Evolutionary conservation across 2,888 invertebrate species (phyloP).

Genomic region (Drosophila birchii): DNA sequence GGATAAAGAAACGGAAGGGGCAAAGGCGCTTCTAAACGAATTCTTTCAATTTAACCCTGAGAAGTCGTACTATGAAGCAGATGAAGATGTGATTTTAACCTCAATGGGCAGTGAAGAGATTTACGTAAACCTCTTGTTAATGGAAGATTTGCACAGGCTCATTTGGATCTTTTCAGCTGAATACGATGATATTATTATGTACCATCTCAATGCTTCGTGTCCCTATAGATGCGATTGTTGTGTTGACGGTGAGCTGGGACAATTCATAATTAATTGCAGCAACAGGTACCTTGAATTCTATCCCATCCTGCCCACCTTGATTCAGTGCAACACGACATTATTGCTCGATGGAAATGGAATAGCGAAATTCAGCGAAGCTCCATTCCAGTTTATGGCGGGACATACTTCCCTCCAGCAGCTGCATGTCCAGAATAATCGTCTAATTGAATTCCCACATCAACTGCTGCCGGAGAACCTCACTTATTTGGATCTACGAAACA

Average conservation of each 20-base stretch:
- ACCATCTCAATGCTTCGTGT: not conserved
- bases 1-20: not conserved
- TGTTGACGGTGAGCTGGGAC: not conserved
- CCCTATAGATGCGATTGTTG: slow-evolving; percentile 13
- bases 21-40: not conserved
- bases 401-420: not conserved
- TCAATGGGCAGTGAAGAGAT: not conserved
- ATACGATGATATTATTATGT: not conserved
- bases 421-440: not conserved
- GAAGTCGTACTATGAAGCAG: not conserved
- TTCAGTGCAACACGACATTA: slow-evolving; percentile 5
- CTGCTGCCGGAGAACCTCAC: slow-evolving; percentile 12
- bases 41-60: not conserved
- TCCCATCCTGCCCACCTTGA: not conserved
- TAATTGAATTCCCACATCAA: not conserved
- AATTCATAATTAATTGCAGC: slow-evolving; percentile 4
- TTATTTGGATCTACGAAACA: slow-evolving; percentile 8
- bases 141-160: not conserved
- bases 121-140: not conserved
- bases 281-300: not conserved
- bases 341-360: not conserved
- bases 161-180: not conserved
- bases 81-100: not conserved
- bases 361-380: not conserved
- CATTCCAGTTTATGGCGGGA: not conserved